Conservation (phyloP, 2,113 vertebrate species). For the Laterallus jamaicensis region DNA sequence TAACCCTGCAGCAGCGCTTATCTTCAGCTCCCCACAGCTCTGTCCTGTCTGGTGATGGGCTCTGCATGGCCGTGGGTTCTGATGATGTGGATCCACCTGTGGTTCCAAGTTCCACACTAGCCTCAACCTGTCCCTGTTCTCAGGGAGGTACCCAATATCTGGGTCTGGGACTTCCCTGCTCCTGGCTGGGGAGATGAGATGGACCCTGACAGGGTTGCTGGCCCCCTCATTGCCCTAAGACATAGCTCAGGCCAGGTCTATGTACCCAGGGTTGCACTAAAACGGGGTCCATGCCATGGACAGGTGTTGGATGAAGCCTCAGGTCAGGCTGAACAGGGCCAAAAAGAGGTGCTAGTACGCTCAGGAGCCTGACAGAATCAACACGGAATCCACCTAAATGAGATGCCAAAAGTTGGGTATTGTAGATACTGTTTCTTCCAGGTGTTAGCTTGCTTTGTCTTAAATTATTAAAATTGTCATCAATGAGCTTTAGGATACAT, state of each 20-base stretch:
- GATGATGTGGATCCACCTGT: accelerated
- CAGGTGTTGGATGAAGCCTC: accelerated
- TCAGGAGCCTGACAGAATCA: neutral
- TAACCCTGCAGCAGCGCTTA: accelerated
- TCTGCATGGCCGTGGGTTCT: accelerated
- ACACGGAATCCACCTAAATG: neutral
- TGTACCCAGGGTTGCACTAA: neutral
- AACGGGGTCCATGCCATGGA: neutral
- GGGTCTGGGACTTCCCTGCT: neutral
- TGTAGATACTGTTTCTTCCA: neutral
- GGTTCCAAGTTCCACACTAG: accelerated
- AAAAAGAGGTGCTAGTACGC: neutral
- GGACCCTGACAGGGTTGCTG: neutral
- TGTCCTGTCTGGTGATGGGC: accelerated
- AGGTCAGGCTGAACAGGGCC: accelerated
- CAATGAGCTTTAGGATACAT: neutral
- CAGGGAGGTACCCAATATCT: accelerated
- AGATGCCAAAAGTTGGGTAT: accelerated
- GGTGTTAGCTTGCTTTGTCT: neutral
- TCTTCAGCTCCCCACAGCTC: neutral
- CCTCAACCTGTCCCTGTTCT: neutral
- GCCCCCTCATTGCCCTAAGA: too few relatives aligned
- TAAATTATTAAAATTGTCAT: neutral
- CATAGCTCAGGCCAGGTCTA: accelerated
- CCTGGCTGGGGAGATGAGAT: accelerated